Evolutionary conservation across 2,888 invertebrate genomes (phyloP).

Genomic region (Brachypalpus laphriformis): DNA sequence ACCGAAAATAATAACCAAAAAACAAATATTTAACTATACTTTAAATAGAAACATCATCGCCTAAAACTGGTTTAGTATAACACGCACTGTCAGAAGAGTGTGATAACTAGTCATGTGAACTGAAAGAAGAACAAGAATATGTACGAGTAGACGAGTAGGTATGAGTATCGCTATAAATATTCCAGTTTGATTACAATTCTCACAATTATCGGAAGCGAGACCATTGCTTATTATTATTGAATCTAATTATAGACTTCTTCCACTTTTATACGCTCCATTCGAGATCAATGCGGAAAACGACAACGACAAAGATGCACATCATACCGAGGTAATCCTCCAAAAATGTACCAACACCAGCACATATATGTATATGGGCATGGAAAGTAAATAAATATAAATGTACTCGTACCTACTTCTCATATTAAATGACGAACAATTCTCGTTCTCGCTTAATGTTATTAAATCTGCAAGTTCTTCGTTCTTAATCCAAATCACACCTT

Average conservation of each 20-base stretch:
- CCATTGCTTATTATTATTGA: constrained; percentile 61
- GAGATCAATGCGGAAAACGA: constrained; percentile 59
- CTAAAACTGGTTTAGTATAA: constrained; percentile 43
- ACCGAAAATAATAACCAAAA: not conserved
- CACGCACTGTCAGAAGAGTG: constrained; percentile 32
- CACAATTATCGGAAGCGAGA: not conserved
- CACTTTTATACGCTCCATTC: constrained; percentile 24
- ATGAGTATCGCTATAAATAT: constrained; percentile 6
- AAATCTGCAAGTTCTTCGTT: constrained; percentile 22
- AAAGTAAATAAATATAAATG: constrained; percentile 21
- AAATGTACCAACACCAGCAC: not conserved
- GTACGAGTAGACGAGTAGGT: not conserved
- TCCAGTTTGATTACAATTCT: not conserved
- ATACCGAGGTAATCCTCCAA: constrained; percentile 14
- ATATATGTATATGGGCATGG: not conserved
- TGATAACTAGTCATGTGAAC: constrained; percentile 67
- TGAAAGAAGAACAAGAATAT: constrained; percentile 19
- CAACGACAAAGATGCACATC: not conserved
- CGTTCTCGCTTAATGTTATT: constrained; percentile 24
- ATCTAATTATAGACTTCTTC: constrained; percentile 60
- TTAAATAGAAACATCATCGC: constrained; percentile 13
- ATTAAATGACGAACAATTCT: constrained; percentile 6
- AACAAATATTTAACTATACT: not conserved
- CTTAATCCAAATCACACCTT: constrained; percentile 36
- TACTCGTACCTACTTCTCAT: not conserved